Base-by-base conservation (phyloP, 2,113 vertebrate genomes). In the Galbula dea region DNA sequence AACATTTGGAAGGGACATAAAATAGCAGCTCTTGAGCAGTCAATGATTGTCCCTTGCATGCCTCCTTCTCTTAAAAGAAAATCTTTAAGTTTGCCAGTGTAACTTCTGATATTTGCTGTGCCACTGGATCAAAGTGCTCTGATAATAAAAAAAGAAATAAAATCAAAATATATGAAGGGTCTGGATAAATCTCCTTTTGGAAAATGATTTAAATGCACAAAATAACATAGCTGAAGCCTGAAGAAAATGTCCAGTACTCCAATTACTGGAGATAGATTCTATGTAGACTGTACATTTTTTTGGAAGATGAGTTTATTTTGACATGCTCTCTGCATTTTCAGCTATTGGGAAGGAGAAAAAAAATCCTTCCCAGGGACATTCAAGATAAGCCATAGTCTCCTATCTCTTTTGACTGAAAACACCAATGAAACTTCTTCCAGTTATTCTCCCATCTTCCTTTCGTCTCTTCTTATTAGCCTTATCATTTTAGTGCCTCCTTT, bases 401-500 rank as follows among this genome's bases (percentile, higher is more conserved):
- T 61, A 59, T 88, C 68, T 89, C 63, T 91, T 92, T 94, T 69
- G 67, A 77, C 37, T 85, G 87, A 95, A 96, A 96, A 83, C 58
- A 89, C 74, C 89, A 74, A 51, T 43, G 77, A 95, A 94, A 85
- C 59, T 73, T 93, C 75, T 95, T 71, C 87, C 79, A 85, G 62
- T 67, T 83, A 83, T 83, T 88, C 90, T n/a, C 67, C 89, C 59
- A 45, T 92, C 75, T 90, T 96, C 78, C 62, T 91, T 80, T 89
- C 55, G 89, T 88, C 75, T 94, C 63, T 51, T 93, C 86, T 87
- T 91, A 91, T 94, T 94, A 94, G 63, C 54, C 91, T 94, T 94
- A 96, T 89, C 94, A 77, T 92, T 92, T 94, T 92, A 94, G 84
- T 92, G 67, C 71, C 78, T 74, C 78, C 71, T 96, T 89, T 96